Evolutionary conservation across 2,888 invertebrate species (phyloP).

Genomic region (Orchesellides sinensis): DNA sequence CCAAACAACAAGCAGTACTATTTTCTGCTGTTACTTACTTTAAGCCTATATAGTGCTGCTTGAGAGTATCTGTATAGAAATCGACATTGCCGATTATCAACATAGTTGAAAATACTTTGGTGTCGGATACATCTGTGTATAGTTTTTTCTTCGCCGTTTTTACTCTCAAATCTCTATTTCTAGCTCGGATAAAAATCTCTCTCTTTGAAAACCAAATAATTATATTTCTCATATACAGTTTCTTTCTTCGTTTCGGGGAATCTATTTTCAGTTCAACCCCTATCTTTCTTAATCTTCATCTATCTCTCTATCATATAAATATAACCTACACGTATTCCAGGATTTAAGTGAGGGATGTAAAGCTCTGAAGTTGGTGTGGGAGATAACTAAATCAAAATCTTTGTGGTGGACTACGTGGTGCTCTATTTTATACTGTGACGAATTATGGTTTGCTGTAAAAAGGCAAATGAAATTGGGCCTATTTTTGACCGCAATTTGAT

Average conservation of each 20-base stretch:
- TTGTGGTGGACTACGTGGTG: not conserved
- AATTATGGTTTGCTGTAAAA: too few species aligned
- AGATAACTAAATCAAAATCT: too few species aligned
- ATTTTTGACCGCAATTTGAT: too few species aligned
- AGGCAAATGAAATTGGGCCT: too few species aligned
- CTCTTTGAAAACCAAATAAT: not conserved
- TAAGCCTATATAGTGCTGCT: constrained; percentile 14
- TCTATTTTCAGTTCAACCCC: constrained; percentile 59
- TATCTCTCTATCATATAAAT: too few species aligned
- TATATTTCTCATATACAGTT: not conserved
- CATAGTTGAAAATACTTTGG: not conserved
- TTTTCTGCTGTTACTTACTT: constrained; percentile 30
- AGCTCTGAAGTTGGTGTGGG: too few species aligned
- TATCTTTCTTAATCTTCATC: constrained; percentile 1
- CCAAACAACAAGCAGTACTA: constrained; percentile 1
- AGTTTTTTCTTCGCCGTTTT: constrained; percentile 38
- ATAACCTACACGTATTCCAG: too few species aligned
- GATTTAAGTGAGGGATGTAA: too few species aligned
- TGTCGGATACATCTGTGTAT: constrained; percentile 26
- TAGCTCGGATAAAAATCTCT: constrained; percentile 25
- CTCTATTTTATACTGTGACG: too few species aligned
- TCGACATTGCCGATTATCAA: constrained; percentile 53
- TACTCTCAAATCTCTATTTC: constrained; percentile 54
- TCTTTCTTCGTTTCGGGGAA: constrained; percentile 13
- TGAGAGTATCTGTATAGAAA: constrained; percentile 23